Conservation (phyloP, 2,797 vertebrate genomes). For the Cryptoprocta ferox region DNA sequence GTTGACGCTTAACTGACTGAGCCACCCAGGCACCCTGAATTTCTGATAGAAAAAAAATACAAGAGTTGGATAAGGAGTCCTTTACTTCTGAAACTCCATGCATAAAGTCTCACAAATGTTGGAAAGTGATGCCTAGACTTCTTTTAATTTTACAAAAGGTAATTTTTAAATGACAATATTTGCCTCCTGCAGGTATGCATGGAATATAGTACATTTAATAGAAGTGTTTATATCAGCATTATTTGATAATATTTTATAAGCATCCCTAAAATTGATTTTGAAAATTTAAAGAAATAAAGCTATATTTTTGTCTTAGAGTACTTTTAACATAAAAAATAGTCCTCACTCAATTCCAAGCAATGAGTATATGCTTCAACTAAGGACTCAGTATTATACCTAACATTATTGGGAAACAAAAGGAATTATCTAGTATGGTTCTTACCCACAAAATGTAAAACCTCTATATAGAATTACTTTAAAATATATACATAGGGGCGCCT, state of each 20-base stretch:
- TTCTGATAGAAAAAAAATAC: not conserved
- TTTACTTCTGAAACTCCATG: not conserved
- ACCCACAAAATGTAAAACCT: not conserved
- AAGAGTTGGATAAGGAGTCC: not conserved
- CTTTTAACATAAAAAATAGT: not conserved
- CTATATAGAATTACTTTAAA: not conserved
- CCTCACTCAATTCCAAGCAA: not conserved
- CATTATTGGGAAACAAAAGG: not conserved
- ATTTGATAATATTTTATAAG: conserved; percentile 17
- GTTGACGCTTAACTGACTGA: no score
- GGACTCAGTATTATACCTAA: not conserved
- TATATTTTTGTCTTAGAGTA: conserved; percentile 2
- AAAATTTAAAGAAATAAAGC: not conserved
- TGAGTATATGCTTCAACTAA: not conserved
- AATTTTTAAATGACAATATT: not conserved
- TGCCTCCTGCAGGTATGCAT: not conserved
- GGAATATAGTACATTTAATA: not conserved
- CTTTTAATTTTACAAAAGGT: not conserved
- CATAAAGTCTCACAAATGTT: not conserved
- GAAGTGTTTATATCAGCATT: not conserved
- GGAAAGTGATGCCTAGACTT: not conserved
- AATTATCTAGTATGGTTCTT: not conserved
- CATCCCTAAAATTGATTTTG: conserved; percentile 22
- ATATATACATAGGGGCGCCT: not conserved
- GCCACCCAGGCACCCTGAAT: not conserved